Evolutionary conservation across 2,113 vertebrate species (phyloP).

Genomic region (Mirza zaza): DNA sequence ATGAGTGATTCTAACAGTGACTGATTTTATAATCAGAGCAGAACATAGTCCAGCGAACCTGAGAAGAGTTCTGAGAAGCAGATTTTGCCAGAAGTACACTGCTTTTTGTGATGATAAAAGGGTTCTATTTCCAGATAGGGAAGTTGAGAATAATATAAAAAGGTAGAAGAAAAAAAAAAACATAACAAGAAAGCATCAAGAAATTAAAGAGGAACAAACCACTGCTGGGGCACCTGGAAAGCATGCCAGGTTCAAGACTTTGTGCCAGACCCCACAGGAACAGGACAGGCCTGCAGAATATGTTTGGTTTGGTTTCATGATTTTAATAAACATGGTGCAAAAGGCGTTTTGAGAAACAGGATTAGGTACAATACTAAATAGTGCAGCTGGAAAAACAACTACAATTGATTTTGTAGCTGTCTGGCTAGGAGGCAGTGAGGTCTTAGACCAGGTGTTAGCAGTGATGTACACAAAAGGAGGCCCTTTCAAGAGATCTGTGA

Average conservation of each 20-base stretch:
- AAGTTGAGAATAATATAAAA: neutral
- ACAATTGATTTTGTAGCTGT: neutral
- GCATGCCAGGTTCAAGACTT: too few relatives aligned
- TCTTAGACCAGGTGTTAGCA: neutral
- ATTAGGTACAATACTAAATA: neutral
- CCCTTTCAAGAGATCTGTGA: neutral
- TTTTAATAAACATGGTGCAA: neutral
- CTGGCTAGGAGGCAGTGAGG: neutral
- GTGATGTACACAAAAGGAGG: neutral
- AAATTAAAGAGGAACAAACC: neutral
- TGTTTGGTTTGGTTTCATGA: neutral
- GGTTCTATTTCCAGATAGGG: neutral
- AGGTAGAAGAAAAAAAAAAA: neutral
- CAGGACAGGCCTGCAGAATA: neutral
- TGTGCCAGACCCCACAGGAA: neutral
- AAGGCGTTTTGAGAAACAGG: neutral
- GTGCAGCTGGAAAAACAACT: neutral
- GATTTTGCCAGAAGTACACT: neutral
- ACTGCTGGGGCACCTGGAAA: neutral
- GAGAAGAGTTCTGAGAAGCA: neutral
- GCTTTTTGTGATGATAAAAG: neutral
- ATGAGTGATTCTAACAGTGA: accelerated
- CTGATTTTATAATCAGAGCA: neutral
- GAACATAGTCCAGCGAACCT: neutral
- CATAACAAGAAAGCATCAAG: neutral